These are phyloP conservation scores for Eupithecia dodoneata DNA, from an alignment of 2,888 invertebrate genomes.

Conservation along the genomic window DNA sequence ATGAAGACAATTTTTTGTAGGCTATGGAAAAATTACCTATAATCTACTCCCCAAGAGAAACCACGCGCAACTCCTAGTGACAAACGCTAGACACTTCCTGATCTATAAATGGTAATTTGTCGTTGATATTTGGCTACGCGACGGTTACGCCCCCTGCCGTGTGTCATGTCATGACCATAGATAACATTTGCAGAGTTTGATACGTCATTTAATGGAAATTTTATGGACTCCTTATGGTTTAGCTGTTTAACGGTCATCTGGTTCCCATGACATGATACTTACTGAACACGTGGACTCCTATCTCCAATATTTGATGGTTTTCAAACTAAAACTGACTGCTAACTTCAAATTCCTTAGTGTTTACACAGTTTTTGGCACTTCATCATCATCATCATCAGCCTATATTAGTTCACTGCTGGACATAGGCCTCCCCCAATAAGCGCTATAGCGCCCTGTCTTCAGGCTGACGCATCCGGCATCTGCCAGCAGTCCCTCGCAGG, in stretches of 20 bases:
- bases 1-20: no score
- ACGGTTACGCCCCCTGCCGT: slow-evolving; percentile 33
- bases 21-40: not conserved
- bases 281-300: not conserved
- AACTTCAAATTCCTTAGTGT: no score
- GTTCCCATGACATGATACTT: not conserved
- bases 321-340: no score
- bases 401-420: no score
- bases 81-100: slow-evolving; percentile 33
- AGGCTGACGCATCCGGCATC: no score
- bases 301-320: no score
- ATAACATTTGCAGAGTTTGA: slow-evolving; percentile 8
- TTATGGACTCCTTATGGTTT: not conserved
- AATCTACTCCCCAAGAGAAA: not conserved
- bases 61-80: not conserved
- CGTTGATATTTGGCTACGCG: slow-evolving; percentile 27
- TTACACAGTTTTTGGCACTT: no score
- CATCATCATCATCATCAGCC: no score
- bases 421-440: no score
- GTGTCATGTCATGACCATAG: slow-evolving; percentile 16
- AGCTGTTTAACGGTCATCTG: not conserved
- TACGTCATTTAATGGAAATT: not conserved
- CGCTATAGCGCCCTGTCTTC: no score
- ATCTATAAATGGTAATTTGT: slow-evolving; percentile 36
- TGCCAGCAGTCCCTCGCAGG: no score